These are phyloP conservation scores for Neosalanx taihuensis DNA, from an alignment of 2,797 vertebrate species.

Conservation along the genomic window DNA sequence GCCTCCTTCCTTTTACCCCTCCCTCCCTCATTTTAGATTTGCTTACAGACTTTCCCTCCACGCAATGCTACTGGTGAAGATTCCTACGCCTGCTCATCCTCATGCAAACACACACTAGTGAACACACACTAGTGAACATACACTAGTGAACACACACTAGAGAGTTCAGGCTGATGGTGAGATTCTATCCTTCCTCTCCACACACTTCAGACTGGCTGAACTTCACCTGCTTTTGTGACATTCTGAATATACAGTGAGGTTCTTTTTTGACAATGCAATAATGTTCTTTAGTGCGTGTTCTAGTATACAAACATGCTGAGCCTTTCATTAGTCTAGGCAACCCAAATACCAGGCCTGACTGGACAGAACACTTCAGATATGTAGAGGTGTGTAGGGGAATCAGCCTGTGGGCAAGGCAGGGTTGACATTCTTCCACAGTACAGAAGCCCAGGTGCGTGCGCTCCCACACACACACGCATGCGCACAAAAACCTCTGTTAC, in stretches of 20 bases:
- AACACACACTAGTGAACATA: background rate
- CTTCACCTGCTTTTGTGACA: background rate
- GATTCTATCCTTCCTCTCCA: background rate
- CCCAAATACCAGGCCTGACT: background rate
- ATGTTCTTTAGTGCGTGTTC: background rate
- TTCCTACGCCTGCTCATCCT: slow-evolving; percentile 7
- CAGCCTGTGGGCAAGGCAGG: background rate
- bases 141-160: no score
- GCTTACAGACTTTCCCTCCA: slow-evolving; percentile 27
- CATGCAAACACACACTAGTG: background rate
- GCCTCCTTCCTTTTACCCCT: background rate
- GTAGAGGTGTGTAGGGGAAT: background rate
- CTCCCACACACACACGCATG: background rate
- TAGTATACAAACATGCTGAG: no score
- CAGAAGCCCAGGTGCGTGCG: background rate
- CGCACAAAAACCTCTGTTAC: background rate
- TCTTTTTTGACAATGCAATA: background rate
- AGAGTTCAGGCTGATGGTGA: no score
- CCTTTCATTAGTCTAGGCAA: background rate
- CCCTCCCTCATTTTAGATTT: background rate
- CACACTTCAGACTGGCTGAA: no score
- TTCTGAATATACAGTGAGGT: background rate
- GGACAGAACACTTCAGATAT: background rate
- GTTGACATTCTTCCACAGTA: background rate
- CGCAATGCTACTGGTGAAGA: slow-evolving; percentile 29